Conservation (phyloP, 2,888 invertebrate species). For the Ophraella communa region DNA sequence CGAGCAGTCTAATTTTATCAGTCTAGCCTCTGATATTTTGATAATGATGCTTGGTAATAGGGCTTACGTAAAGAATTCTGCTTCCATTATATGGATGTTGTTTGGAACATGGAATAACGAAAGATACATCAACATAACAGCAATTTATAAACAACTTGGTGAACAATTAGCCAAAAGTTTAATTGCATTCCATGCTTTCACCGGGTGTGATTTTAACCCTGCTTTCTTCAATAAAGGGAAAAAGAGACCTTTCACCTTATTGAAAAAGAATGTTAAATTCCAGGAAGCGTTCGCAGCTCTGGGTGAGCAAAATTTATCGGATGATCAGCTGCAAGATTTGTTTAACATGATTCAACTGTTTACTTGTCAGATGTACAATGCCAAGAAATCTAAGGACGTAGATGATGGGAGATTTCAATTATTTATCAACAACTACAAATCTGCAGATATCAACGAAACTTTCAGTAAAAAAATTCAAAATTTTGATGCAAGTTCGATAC, state of each 20-base stretch:
- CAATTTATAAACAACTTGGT: slow-evolving; percentile 26
- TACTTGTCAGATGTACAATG: slow-evolving; percentile 31
- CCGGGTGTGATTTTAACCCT: slow-evolving; percentile 21
- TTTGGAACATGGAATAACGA: slow-evolving; percentile 39
- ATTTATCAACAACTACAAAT: slow-evolving; percentile 14
- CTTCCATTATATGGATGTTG: slow-evolving; percentile 32
- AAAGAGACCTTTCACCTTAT: neutral
- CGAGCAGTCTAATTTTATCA: slow-evolving; percentile 35
- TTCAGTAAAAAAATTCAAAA: slow-evolving; percentile 34
- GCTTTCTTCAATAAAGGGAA: neutral
- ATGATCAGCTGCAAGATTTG: slow-evolving; percentile 4
- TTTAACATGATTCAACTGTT: slow-evolving; percentile 33
- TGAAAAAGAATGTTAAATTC: too few species aligned
- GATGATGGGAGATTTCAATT: neutral
- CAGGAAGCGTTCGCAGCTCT: too few species aligned
- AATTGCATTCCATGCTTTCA: slow-evolving; percentile 30
- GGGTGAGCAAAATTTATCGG: neutral
- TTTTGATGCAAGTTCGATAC: slow-evolving; percentile 40
- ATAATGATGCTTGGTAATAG: slow-evolving; percentile 43
- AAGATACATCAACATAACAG: slow-evolving; percentile 21
- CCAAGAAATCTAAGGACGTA: slow-evolving; percentile 7
- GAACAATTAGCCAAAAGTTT: slow-evolving; percentile 27
- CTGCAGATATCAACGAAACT: slow-evolving; percentile 15
- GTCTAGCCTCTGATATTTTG: slow-evolving; percentile 29
- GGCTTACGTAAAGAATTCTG: slow-evolving; percentile 35